Evolutionary conservation across 2,113 vertebrate species (phyloP).

Genomic region (Pachypanchax playfairii): DNA sequence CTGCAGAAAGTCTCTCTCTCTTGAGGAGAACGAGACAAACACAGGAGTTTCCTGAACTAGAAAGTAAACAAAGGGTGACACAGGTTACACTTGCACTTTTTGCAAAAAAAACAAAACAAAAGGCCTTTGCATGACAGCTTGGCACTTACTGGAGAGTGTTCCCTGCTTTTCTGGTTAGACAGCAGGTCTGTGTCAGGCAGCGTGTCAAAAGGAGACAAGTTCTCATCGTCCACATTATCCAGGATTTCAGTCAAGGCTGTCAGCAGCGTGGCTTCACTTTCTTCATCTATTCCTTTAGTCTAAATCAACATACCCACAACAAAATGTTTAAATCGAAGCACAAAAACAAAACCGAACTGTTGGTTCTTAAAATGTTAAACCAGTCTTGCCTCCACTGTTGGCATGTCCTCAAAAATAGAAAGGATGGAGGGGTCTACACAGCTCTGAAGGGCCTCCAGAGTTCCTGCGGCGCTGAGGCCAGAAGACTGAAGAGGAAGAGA

Average conservation of each 20-base stretch:
- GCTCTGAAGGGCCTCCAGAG: slow-evolving; percentile 57
- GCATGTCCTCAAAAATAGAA: slow-evolving; percentile 73
- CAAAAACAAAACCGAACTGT: not conserved
- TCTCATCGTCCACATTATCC: slow-evolving; percentile 93
- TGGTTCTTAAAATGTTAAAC: not conserved
- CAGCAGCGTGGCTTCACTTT: slow-evolving; percentile 90
- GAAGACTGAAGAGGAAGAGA: slow-evolving; percentile 36
- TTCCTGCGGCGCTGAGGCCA: slow-evolving; percentile 55
- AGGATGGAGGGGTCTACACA: slow-evolving; percentile 72
- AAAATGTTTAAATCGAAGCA: slow-evolving; percentile 7
- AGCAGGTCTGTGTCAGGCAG: slow-evolving; percentile 91
- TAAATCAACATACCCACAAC: slow-evolving; percentile 55
- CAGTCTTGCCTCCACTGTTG: slow-evolving; percentile 66
- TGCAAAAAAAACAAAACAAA: no score
- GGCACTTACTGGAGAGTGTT: slow-evolving; percentile 80
- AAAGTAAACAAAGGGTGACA: no score
- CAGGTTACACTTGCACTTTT: no score
- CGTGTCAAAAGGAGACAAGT: slow-evolving; percentile 92
- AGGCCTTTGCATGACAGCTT: no score
- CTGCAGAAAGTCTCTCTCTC: slow-evolving; percentile 74
- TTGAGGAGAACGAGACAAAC: slow-evolving; percentile 80
- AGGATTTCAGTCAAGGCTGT: slow-evolving; percentile 94
- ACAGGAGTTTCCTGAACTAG: slow-evolving; percentile 83
- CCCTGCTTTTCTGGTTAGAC: slow-evolving; percentile 84
- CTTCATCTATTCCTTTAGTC: slow-evolving; percentile 86